These are phyloP conservation scores for Eospalax fontanierii DNA, from an alignment of 2,797 vertebrate species.

Conservation along the genomic window DNA sequence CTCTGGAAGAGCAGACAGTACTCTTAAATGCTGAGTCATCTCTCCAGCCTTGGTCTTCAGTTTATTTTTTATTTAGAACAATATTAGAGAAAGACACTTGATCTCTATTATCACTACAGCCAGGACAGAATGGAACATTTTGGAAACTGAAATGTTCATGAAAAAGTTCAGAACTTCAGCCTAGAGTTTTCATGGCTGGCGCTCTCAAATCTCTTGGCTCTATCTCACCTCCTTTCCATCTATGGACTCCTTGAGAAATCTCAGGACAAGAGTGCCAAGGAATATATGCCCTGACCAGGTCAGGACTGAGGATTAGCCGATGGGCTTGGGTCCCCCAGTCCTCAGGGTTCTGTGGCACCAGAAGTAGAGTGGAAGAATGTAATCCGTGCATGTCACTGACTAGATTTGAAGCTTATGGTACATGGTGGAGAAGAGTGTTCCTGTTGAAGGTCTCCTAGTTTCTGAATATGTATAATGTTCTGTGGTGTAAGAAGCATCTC, in stretches of 20 bases:
- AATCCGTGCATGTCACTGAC: neutral
- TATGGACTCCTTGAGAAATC: neutral
- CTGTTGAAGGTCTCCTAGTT: constrained; percentile 6
- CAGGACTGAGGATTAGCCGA: neutral
- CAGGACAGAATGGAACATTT: constrained; percentile 37
- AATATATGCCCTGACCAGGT: neutral
- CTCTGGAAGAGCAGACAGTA: too few species aligned
- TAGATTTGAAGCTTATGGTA: constrained; percentile 2
- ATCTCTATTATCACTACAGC: neutral
- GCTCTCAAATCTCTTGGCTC: neutral
- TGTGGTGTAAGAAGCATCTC: constrained; percentile 72
- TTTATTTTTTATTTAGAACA: constrained; percentile 32
- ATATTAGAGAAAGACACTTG: neutral
- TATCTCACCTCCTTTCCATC: neutral
- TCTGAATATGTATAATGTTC: constrained; percentile 26
- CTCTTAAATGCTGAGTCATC: too few species aligned
- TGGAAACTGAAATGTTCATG: constrained; percentile 41
- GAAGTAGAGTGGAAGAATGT: neutral
- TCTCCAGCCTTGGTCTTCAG: too few species aligned
- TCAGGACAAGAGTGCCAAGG: neutral
- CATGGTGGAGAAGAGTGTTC: neutral
- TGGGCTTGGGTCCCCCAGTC: neutral
- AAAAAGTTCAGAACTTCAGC: neutral
- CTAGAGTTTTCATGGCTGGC: neutral
- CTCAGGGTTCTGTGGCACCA: neutral